Evolutionary conservation across 2,888 invertebrate species (phyloP).

Genomic region (Prostheceraeus crozeri): DNA sequence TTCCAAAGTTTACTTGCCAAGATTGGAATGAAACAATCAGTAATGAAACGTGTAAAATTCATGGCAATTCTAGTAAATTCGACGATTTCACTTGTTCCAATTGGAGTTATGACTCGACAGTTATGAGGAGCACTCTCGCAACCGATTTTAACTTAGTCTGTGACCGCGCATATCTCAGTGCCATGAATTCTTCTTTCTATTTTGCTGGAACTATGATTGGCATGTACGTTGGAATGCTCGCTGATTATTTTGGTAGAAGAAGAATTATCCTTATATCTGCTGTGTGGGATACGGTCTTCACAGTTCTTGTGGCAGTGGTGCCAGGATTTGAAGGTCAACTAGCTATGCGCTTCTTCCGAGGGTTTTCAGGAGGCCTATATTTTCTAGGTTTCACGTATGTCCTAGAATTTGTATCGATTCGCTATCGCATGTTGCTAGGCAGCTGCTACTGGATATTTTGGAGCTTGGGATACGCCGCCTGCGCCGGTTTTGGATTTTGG

Average conservation of each 20-base stretch:
- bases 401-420: background rate
- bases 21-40: no score
- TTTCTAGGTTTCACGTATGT: slow-evolving; percentile 27
- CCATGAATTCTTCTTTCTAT: background rate
- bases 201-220: slow-evolving; percentile 27
- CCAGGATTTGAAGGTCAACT: slow-evolving; percentile 15
- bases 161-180: background rate
- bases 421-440: slow-evolving; percentile 11
- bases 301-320: slow-evolving; percentile 3
- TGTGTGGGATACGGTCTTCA: background rate
- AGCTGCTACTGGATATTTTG: slow-evolving; percentile 33
- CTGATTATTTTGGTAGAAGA: slow-evolving; percentile 28
- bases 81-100: no score
- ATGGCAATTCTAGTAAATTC: no score
- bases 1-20: no score
- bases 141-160: slow-evolving; percentile 33
- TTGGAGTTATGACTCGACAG: slow-evolving; percentile 20
- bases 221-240: slow-evolving; percentile 17
- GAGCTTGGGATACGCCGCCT: slow-evolving; percentile 29
- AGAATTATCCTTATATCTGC: slow-evolving; percentile 30
- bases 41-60: no score
- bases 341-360: slow-evolving; percentile 27
- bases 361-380: background rate
- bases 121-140: slow-evolving; percentile 16
- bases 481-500: slow-evolving; percentile 15